Evolutionary conservation across 2,113 vertebrate species (phyloP), one percentile per base, ranked within the genome.

Genomic region (Microcebus ravelobensis): DNA sequence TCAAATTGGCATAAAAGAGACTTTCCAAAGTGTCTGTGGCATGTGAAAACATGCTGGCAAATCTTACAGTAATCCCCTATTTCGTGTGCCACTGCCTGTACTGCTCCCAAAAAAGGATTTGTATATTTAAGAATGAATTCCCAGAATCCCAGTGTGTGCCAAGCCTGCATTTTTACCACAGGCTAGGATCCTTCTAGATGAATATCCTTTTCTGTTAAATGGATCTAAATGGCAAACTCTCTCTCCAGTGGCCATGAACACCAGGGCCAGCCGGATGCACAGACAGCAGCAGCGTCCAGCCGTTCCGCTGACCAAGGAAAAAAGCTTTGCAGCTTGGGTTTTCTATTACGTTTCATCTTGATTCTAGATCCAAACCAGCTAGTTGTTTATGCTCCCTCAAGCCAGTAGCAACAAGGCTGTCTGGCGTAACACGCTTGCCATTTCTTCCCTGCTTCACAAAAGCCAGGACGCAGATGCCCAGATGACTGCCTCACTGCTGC

Each of bases 301-400:
- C 91, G 0, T 95, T 92, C 93, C 97, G 98, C 97, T 98, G 98
- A 98, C 96, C 90, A 63, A 94, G 74, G 77, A 87, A 95, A 97
- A 97, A 96, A 86, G 80, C 84, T 86, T 0, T 7, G 76, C 91
- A 80, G 96, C 91, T 89, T 34, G 0, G 42, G 23, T 59, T 65
- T 84, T 67, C 68, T 61, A 6, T 80, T 45, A 71, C 1, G 0
- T 71, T 55, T 73, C 48, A n/a, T 90, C 86, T 93, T 48, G 67
- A 77, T 93, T 97, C 96, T 87, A 92, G 86, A 89, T 90, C 39
- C 94, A 93, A 96, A 95, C 93, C 87, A 96, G 77, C 67, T 88
- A 83, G 36, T 80, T 95, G 57, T 82, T 45, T 3, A 17, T 6
- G 57, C 48, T 90, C 39, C 39, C 68, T 70, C 83, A 90, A 97